A percentile compares a stretch with the other conserved stretches of the same genome.
phyloP scores from a whole-genome alignment of 2,888 invertebrate species.

The Chironomus tentans region DNA sequence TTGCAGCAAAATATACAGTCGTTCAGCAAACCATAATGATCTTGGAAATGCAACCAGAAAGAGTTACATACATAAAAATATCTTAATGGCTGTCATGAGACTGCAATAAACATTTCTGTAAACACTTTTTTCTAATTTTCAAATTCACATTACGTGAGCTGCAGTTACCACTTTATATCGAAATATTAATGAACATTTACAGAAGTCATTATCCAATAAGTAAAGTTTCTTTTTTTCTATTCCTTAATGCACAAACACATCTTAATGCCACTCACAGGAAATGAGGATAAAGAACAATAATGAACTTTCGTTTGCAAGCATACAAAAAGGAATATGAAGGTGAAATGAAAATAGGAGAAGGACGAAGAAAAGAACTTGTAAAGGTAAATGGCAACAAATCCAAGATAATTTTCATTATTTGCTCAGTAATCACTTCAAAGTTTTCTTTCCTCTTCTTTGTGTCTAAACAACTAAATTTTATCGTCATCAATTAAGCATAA shows the following conservation, averaged over 20 bases:
- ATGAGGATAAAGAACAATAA: background rate
- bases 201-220: too few species aligned
- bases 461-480: background rate
- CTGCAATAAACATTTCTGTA: background rate
- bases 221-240: too few species aligned
- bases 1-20: too few species aligned
- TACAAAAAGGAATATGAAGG: background rate
- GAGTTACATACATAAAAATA: background rate
- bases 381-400: background rate
- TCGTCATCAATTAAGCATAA: background rate
- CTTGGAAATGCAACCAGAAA: background rate
- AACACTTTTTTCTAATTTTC: too few species aligned
- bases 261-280: background rate
- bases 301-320: too few species aligned
- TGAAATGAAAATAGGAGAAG: background rate
- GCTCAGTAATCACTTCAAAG: background rate
- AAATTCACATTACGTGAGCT: too few species aligned
- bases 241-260: too few species aligned
- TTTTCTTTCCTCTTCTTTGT: background rate
- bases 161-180: too few species aligned
- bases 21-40: background rate
- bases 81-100: background rate
- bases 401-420: background rate
- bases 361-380: background rate
- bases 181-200: too few species aligned